Evolutionary conservation across 2,797 vertebrate species (phyloP), one percentile per base, ranked within the genome.

Genomic region (Poliocrania exsul): DNA sequence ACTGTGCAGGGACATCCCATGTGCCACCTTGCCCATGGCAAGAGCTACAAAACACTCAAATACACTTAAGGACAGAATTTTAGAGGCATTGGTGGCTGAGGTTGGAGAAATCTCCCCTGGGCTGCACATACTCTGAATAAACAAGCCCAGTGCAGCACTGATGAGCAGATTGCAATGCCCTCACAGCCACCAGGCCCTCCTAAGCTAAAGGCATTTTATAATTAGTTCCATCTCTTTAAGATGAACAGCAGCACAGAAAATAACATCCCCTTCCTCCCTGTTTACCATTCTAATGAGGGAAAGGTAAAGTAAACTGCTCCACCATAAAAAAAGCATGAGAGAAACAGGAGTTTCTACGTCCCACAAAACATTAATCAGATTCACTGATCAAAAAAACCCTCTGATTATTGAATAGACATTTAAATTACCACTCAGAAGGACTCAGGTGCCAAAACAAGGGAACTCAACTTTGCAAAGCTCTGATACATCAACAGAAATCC

Each of bases 281-380:
- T 49, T 86, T 91, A 51, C 50, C 12, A 13, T 69, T 57, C 37
- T 72, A 81, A 10, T 49, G 67, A 69, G 18, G 42, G 53, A 90
- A 91, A 64, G 26, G 33, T 64, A 66, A 91, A 89, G 62, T 61
- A 71, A 95, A 93, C 47, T 46, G 35, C 20, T 49, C 18, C 15
- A 7, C 54, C 38, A 35, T 35, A 56, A 92, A 69, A 69, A 61
- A 38, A 81, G 23, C 25, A 16, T 14, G 9, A 75, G 33, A 86
- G 44, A 73, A 84, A 73, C 5, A 31, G 42, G 23, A 17, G 56
- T 82, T 70, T 82, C 57, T 51, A 79, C 60, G 13, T 78, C 61
- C 25, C 35, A 44, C 65, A 42, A 89, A 92, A 82, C 11, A 82
- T 87, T 71, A 24, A 83, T 89, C 69, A 89, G 81, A 44, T 60